phyloP scores from a whole-genome alignment of 2,113 vertebrate species.

The Lates calcarifer region DNA sequence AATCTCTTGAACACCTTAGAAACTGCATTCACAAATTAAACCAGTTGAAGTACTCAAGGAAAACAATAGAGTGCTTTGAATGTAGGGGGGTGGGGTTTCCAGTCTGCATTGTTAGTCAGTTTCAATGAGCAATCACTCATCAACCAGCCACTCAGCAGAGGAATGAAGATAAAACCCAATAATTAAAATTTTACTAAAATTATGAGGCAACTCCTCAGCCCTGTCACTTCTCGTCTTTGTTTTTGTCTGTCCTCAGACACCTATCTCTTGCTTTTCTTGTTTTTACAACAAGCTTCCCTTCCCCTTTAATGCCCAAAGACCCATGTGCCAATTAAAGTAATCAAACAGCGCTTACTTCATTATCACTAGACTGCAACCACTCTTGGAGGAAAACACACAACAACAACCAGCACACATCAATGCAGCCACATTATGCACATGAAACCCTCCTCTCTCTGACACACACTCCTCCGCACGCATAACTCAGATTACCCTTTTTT shows the following conservation, averaged over 20 bases:
- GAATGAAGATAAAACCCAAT: slow-evolving; percentile 48
- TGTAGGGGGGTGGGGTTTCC: slow-evolving; percentile 36
- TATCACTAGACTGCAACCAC: neutral
- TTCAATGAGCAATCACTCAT: slow-evolving; percentile 64
- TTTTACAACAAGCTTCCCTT: neutral
- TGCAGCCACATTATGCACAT: slow-evolving; percentile 47
- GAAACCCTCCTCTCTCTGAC: slow-evolving; percentile 28
- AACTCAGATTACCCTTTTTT: slow-evolving; percentile 81
- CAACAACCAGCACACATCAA: slow-evolving; percentile 42
- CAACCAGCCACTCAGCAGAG: slow-evolving; percentile 39
- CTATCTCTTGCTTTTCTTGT: neutral
- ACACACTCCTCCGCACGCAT: slow-evolving; percentile 42
- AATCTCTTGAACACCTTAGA: slow-evolving; percentile 5
- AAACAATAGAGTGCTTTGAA: slow-evolving; percentile 55
- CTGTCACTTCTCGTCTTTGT: neutral
- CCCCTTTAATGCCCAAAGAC: neutral
- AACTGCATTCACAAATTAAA: slow-evolving; percentile 13
- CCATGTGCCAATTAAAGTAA: slow-evolving; percentile 34
- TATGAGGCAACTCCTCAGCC: neutral
- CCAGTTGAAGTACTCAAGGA: slow-evolving; percentile 31
- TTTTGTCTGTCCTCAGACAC: neutral
- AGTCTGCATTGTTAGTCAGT: slow-evolving; percentile 51
- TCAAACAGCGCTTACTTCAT: slow-evolving; percentile 42
- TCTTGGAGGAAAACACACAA: slow-evolving; percentile 28
- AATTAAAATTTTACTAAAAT: slow-evolving; percentile 26